phyloP scores from a whole-genome alignment of 2,888 invertebrate genomes.

The Drosophila antonietae region DNA sequence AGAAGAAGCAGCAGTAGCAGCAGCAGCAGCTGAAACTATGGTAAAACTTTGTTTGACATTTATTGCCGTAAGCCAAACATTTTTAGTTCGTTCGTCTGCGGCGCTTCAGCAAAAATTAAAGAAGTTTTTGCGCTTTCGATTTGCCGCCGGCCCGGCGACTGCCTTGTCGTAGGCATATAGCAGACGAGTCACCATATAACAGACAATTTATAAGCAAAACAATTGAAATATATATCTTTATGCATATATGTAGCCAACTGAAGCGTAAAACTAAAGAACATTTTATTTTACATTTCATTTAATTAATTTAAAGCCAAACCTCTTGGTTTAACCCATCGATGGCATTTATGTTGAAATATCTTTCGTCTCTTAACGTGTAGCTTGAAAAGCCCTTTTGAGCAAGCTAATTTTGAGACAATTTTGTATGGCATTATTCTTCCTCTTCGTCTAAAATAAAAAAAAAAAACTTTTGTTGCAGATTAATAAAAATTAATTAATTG shows the following conservation, averaged over 20 bases:
- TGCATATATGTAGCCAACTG: background rate
- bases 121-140: slow-evolving; percentile 71
- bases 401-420: no score
- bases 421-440: no score
- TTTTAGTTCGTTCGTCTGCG: slow-evolving; percentile 44
- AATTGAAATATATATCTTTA: background rate
- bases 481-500: no score
- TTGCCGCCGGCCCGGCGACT: slow-evolving; percentile 50
- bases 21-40: slow-evolving; percentile 27
- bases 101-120: slow-evolving; percentile 72
- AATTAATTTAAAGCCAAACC: no score
- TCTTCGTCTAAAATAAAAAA: no score
- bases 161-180: slow-evolving; percentile 33
- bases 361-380: no score
- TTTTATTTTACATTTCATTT: no score
- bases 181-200: slow-evolving; percentile 12
- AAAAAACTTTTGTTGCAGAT: no score
- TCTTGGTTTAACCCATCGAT: no score
- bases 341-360: no score
- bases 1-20: slow-evolving; percentile 24
- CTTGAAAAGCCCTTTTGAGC: no score
- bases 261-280: slow-evolving; percentile 34
- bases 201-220: background rate
- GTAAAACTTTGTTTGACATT: slow-evolving; percentile 70
- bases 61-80: slow-evolving; percentile 73